Evolutionary conservation across 2,113 vertebrate species (phyloP).

Genomic region (Rhynchomys soricoides): DNA sequence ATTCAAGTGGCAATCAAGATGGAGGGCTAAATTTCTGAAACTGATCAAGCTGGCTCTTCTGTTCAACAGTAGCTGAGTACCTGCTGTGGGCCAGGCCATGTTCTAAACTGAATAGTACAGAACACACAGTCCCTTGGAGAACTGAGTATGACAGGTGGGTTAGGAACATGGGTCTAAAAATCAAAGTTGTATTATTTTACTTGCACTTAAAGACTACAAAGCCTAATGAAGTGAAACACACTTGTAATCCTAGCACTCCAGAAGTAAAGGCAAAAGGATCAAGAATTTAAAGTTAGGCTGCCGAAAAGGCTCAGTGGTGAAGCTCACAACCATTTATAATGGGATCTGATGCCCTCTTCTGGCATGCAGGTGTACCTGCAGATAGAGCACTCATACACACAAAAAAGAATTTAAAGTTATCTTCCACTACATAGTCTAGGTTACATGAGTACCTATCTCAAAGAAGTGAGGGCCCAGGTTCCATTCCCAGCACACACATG

Average conservation of each 20-base stretch:
- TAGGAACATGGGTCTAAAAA: background rate
- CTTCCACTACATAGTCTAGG: background rate
- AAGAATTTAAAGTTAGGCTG: background rate
- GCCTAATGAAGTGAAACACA: background rate
- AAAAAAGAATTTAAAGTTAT: background rate
- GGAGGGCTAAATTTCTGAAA: background rate
- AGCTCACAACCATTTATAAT: too few species aligned
- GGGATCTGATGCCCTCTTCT: too few species aligned
- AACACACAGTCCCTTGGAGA: background rate
- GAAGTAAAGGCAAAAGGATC: background rate
- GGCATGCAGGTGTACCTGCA: too few species aligned
- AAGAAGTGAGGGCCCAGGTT: background rate
- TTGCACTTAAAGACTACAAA: background rate
- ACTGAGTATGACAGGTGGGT: background rate
- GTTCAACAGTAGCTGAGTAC: background rate
- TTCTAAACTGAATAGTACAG: background rate
- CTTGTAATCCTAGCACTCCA: background rate
- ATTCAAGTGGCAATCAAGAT: background rate
- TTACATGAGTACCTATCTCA: background rate
- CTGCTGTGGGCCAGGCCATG: background rate
- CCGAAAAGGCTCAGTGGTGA: too few species aligned
- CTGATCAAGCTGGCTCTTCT: background rate
- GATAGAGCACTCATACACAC: too few species aligned
- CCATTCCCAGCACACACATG: background rate
- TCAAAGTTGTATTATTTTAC: background rate